Evolutionary conservation across 2,888 invertebrate species (phyloP).

Genomic region (Dicyrtoma fusca): DNA sequence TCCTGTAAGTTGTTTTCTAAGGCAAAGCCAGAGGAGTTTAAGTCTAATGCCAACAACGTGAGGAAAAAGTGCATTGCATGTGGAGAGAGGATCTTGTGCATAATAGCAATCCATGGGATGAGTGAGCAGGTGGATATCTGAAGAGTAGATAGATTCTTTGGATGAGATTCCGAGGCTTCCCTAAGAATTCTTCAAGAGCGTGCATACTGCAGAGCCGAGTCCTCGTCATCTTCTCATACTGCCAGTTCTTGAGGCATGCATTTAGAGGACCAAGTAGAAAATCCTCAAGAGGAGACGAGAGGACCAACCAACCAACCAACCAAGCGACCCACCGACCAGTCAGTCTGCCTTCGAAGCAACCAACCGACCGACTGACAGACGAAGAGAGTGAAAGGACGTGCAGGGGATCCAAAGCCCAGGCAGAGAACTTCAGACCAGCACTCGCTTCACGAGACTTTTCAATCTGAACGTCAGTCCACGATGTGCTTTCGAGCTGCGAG

Average conservation of each 20-base stretch:
- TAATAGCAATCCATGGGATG: too few species aligned
- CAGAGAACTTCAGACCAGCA: not conserved
- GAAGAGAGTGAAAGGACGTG: conserved; percentile 23
- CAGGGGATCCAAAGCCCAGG: not conserved
- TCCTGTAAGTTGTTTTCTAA: conserved; percentile 3
- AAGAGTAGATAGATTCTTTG: conserved; percentile 15
- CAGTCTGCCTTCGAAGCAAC: too few species aligned
- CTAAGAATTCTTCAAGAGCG: not conserved
- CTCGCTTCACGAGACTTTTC: conserved; percentile 19
- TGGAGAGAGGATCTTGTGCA: too few species aligned
- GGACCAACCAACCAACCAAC: too few species aligned
- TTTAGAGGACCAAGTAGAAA: too few species aligned
- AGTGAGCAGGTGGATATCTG: conserved; percentile 29
- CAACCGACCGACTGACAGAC: conserved; percentile 4
- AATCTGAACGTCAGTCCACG: conserved; percentile 26
- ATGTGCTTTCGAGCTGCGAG: conserved; percentile 25
- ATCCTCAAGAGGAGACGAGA: not conserved
- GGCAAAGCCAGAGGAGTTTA: too few species aligned
- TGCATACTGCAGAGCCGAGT: not conserved
- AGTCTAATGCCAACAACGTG: too few species aligned
- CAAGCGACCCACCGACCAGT: too few species aligned
- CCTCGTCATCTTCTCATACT: not conserved
- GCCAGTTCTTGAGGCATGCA: not conserved
- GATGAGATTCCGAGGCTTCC: not conserved
- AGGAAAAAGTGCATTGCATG: too few species aligned